Evolutionary conservation across 92 coral and sea anemone species (phyloP).

Genomic region (Actinernus sp.): DNA sequence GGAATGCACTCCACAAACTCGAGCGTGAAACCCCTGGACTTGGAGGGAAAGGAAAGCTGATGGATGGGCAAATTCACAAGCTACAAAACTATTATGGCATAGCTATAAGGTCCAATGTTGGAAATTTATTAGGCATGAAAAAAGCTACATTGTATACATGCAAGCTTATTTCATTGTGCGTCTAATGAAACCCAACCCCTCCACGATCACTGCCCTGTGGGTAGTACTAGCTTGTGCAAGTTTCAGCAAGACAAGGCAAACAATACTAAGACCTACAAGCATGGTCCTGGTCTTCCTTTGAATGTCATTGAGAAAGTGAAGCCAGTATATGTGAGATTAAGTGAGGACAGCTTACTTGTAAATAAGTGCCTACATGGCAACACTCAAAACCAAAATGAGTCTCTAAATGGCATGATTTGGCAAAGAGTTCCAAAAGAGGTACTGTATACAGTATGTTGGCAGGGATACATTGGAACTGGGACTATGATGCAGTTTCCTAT

Average conservation of each 20-base stretch:
- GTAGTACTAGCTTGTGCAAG: conserved; percentile 50
- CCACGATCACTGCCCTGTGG: conserved; percentile 53
- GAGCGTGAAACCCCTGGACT: conserved; percentile 38
- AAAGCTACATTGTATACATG: too few relatives aligned
- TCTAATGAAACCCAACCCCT: conserved; percentile 40
- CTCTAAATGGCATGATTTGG: conserved; percentile 57
- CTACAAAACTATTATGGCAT: conserved; percentile 60
- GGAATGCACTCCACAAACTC: conserved; percentile 53
- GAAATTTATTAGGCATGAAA: too few relatives aligned
- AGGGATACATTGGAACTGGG: conserved; percentile 55
- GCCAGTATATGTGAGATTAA: too few relatives aligned
- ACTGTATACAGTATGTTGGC: conserved; percentile 35
- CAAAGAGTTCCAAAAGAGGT: conserved; percentile 34
- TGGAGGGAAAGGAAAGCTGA: conserved; percentile 59
- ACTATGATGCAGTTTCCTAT: conserved; percentile 55
- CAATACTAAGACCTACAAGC: conserved; percentile 19
- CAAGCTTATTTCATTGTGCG: conserved; percentile 62
- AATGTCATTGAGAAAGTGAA: conserved; percentile 18
- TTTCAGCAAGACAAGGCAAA: conserved; percentile 40
- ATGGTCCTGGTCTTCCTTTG: conserved; percentile 54
- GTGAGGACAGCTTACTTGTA: conserved; percentile 31
- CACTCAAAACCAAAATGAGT: conserved; percentile 58
- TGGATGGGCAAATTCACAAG: too few relatives aligned
- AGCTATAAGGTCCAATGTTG: conserved; percentile 55
- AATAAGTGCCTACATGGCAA: conserved; percentile 68